Percentiles rank a stretch among this genome's conserved stretches.
phyloP scores from a whole-genome alignment of 2,113 vertebrate species.

The Nestor notabilis region DNA sequence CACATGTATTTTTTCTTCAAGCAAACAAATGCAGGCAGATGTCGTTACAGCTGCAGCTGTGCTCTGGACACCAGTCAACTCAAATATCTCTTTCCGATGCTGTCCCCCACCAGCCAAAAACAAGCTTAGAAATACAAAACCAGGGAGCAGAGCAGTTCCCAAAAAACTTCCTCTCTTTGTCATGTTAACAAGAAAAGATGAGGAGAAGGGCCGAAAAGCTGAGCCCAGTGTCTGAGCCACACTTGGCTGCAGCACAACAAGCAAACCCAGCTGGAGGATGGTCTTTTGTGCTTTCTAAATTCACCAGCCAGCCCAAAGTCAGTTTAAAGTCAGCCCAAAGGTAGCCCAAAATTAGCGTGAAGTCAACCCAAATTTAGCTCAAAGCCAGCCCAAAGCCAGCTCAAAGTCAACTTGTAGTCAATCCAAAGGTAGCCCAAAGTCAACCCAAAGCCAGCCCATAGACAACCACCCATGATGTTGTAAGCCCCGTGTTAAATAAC shows the following conservation, averaged over 20 bases:
- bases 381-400: neutral
- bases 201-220: neutral
- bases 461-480: neutral
- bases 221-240: neutral
- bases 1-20: slow-evolving; percentile 21
- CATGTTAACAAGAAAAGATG: neutral
- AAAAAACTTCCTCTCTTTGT: neutral
- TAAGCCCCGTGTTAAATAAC: neutral
- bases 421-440: neutral
- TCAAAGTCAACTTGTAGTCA: neutral
- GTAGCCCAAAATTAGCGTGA: neutral
- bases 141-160: neutral
- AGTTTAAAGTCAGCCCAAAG: neutral
- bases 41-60: slow-evolving; percentile 29
- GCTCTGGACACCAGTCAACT: slow-evolving; percentile 23
- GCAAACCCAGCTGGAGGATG: neutral
- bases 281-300: neutral
- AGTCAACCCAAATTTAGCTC: neutral
- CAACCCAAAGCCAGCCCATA: neutral
- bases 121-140: neutral
- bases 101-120: neutral
- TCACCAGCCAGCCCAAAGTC: neutral
- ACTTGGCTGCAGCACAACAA: fast-evolving
- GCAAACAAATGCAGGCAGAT: slow-evolving; percentile 53
- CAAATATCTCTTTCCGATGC: neutral